A percentile compares a stretch with the other conserved stretches of the same genome.
These are phyloP conservation scores for Acanthosoma haemorrhoidale DNA, from an alignment of 2,888 invertebrate species.

Conservation along the genomic window DNA sequence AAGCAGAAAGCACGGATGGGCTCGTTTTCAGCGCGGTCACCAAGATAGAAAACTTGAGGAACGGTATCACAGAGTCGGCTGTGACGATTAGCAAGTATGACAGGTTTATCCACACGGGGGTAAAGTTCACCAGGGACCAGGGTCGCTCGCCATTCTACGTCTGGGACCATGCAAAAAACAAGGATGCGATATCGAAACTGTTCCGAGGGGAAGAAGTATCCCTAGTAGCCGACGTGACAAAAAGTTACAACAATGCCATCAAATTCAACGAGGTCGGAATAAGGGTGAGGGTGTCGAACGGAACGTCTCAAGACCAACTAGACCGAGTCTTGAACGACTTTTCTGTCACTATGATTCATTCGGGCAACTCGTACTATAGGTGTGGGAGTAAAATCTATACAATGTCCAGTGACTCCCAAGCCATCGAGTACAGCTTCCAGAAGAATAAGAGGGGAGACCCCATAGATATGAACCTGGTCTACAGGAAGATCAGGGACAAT, in stretches of 20 bases:
- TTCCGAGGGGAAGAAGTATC: neutral
- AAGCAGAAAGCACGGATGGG: neutral
- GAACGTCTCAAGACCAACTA: neutral
- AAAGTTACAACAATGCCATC: neutral
- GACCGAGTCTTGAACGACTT: neutral
- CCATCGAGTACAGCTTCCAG: neutral
- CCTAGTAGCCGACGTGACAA: neutral
- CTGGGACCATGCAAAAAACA: neutral
- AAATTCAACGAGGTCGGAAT: constrained; percentile 12
- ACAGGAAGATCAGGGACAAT: neutral
- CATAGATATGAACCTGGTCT: neutral
- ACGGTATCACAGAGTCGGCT: neutral
- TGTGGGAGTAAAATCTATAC: constrained; percentile 1
- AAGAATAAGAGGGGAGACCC: neutral
- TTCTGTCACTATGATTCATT: neutral
- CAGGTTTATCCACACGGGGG: neutral
- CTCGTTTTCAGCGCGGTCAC: neutral
- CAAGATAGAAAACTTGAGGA: neutral
- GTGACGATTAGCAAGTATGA: neutral
- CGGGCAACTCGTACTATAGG: neutral
- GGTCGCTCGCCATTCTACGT: neutral
- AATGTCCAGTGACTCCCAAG: neutral
- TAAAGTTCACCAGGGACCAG: neutral
- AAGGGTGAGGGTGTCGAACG: neutral
- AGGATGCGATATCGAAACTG: neutral